Evolutionary conservation across 1,140 invertebrate genomes (phyloP), one percentile per base, ranked within the genome.

Genomic region (Brachionus plicatilis): DNA sequence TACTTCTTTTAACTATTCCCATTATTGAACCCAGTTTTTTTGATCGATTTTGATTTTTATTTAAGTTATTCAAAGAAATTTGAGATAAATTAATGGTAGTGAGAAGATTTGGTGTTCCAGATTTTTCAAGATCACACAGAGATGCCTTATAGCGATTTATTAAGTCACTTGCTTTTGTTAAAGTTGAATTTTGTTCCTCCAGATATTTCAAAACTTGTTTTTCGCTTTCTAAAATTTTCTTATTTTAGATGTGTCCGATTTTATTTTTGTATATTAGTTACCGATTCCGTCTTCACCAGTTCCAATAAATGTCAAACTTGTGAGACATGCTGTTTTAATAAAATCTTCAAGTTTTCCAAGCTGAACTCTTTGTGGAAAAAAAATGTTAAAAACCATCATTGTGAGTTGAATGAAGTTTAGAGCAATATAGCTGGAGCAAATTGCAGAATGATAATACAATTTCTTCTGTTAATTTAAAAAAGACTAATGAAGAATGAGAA

Each of bases 311-410:
- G 94, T 97, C 41, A 99, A 90, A 90, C 96, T 96, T 0, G 95
- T 97, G 24, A 98, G 94, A 86, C 96, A 97, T 3, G 96, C 98
- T 0, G 96, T 99, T 85, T 93, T 97, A 12, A 97, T 89, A 89
- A 98, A 99, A 86, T 98, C 96, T 84, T 93, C 93, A 11, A 98
- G 89, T 89, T 93, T 93, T 50, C 96, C 96, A 24, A 98, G 89
- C 83, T 95, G 95, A 0, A 98, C 96, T 88, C 96, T 93, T 47
- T 37, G 6, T 4, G 24, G 1, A 29, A 37, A 37, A 37, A 6
- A 37, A 37, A 37, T 47, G 33, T 29, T 5, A 78, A 47, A 29
- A 65, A 11, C 47, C 8, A 37, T 37, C 4, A 37, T 37, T 4
- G 4, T 5, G 33, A 37, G 33, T 37, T 37, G 33, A 37, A 2